A percentile compares a stretch with the other conserved stretches of the same genome.
Evolutionary conservation across 2,113 vertebrate genomes (phyloP).

Genomic region (Rhea pennata): DNA sequence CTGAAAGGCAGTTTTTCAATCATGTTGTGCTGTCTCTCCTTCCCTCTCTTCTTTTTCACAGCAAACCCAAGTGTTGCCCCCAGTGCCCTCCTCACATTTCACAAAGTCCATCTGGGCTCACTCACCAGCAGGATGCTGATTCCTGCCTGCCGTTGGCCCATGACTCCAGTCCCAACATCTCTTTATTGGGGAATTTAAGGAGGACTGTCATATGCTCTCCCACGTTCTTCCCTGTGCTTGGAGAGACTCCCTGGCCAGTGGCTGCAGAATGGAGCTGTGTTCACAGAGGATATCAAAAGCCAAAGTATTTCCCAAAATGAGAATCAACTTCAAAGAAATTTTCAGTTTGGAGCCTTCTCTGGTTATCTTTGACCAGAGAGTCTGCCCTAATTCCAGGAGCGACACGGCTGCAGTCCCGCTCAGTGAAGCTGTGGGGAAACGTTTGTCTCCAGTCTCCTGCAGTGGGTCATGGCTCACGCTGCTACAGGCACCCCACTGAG

Average conservation of each 20-base stretch:
- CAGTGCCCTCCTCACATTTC: background rate
- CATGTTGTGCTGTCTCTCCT: background rate
- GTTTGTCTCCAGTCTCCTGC: rapidly evolving
- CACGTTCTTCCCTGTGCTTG: background rate
- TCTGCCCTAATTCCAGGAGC: background rate
- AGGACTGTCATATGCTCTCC: background rate
- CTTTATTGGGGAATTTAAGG: no score
- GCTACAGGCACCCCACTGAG: no score
- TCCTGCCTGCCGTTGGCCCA: rapidly evolving
- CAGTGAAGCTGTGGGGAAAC: background rate
- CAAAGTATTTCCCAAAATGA: no score
- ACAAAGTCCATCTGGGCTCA: background rate
- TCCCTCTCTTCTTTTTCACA: background rate
- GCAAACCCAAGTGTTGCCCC: rapidly evolving
- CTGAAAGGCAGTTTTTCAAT: rapidly evolving
- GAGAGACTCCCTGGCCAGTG: no score
- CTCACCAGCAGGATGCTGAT: rapidly evolving
- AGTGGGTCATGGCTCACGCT: rapidly evolving
- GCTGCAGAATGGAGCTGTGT: rapidly evolving
- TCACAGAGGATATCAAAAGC: background rate
- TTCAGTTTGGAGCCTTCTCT: background rate
- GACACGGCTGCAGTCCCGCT: rapidly evolving
- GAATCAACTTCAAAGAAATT: background rate
- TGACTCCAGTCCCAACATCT: background rate
- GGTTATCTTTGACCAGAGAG: background rate